phyloP scores from a whole-genome alignment of 2,888 invertebrate genomes.

The Leucania comma region DNA sequence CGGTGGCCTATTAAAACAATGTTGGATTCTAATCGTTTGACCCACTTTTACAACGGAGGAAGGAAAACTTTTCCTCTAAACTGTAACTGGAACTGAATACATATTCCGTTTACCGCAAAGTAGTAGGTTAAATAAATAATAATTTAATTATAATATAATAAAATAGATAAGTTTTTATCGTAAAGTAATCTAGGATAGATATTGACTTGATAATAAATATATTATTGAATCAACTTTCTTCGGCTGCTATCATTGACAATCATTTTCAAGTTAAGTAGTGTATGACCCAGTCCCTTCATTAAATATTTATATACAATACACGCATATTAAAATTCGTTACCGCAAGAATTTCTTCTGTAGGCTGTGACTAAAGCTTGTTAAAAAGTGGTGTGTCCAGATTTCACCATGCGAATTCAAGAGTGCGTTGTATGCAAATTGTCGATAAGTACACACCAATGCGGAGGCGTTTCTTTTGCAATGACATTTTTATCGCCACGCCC shows the following conservation, averaged over 20 bases:
- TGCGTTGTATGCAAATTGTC: slow-evolving; percentile 81
- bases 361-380: slow-evolving; percentile 61
- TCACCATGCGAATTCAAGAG: slow-evolving; percentile 75
- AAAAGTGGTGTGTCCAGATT: slow-evolving; percentile 76
- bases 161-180: slow-evolving; percentile 20
- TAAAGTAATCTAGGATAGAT: slow-evolving; percentile 16
- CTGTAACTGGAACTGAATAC: slow-evolving; percentile 22
- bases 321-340: slow-evolving; percentile 14
- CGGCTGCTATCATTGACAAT: slow-evolving; percentile 24
- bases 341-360: slow-evolving; percentile 21
- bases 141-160: too few species aligned
- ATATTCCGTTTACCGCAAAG: slow-evolving; percentile 26
- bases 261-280: slow-evolving; percentile 38
- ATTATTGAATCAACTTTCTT: slow-evolving; percentile 38
- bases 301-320: slow-evolving; percentile 32
- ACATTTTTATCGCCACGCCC: slow-evolving; percentile 74
- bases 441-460: slow-evolving; percentile 64
- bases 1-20: slow-evolving; percentile 58
- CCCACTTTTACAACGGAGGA: slow-evolving; percentile 56
- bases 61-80: slow-evolving; percentile 54
- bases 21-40: slow-evolving; percentile 59
- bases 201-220: slow-evolving; percentile 27
- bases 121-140: background rate
- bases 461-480: slow-evolving; percentile 74
- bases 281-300: slow-evolving; percentile 54